Evolutionary conservation across 2,797 vertebrate genomes (phyloP).

Genomic region (Pangasius krempfi): DNA sequence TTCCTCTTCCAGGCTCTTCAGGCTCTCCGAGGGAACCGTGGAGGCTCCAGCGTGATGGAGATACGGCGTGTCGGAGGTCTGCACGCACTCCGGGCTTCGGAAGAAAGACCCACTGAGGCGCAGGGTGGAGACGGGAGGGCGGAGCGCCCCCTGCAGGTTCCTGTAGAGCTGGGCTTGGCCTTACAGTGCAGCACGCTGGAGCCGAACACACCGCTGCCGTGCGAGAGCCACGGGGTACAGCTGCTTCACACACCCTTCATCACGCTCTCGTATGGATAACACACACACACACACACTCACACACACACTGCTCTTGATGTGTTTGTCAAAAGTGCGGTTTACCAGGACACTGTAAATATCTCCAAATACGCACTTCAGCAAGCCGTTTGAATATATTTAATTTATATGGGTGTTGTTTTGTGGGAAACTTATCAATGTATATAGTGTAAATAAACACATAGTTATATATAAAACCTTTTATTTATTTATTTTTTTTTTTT

Average conservation of each 20-base stretch:
- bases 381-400: constrained; percentile 70
- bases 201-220: constrained; percentile 59
- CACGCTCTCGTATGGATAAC: constrained; percentile 72
- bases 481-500: background rate
- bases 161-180: constrained; percentile 69
- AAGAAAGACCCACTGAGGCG: constrained; percentile 23
- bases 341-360: background rate
- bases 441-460: constrained; percentile 70
- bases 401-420: constrained; percentile 71
- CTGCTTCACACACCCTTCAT: constrained; percentile 77
- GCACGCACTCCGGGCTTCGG: constrained; percentile 40
- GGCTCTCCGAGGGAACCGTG: constrained; percentile 51
- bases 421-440: constrained; percentile 61
- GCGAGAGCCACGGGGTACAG: constrained; percentile 64
- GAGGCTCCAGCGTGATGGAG: constrained; percentile 61
- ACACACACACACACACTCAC: background rate
- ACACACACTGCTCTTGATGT: constrained; percentile 4
- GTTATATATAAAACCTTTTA: constrained; percentile 60
- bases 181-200: constrained; percentile 71
- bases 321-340: background rate
- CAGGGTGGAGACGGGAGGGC: constrained; percentile 47
- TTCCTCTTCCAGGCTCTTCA: constrained; percentile 74
- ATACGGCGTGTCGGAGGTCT: constrained; percentile 59
- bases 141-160: constrained; percentile 33
- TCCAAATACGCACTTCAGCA: constrained; percentile 72